Evolutionary conservation across 2,797 vertebrate genomes (phyloP).

Genomic region (Petrocephalus sullivani): DNA sequence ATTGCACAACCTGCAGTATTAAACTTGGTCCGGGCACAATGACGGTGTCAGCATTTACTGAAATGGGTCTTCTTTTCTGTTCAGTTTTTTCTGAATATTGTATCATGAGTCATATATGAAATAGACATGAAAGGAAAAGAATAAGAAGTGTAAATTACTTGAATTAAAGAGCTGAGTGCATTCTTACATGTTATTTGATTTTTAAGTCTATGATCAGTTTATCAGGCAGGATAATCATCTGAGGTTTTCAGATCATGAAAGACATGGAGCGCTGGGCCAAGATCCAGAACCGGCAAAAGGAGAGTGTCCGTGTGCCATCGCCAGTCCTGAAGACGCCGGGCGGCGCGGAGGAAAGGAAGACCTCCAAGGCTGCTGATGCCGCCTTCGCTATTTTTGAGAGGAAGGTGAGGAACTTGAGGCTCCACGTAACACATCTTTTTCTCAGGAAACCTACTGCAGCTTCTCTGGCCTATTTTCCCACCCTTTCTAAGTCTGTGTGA

Average conservation of each 20-base stretch:
- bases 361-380: slow-evolving; percentile 70
- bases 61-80: neutral
- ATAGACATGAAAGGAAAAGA: neutral
- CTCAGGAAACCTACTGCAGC: neutral
- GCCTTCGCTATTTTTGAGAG: slow-evolving; percentile 71
- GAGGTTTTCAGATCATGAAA: slow-evolving; percentile 68
- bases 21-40: neutral
- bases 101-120: neutral
- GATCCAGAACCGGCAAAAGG: slow-evolving; percentile 75
- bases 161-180: neutral
- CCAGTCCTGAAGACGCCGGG: slow-evolving; percentile 52
- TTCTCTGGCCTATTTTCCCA: neutral
- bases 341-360: slow-evolving; percentile 53
- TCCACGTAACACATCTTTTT: neutral
- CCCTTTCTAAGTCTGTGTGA: neutral
- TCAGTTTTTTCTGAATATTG: neutral
- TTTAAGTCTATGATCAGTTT: neutral
- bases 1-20: neutral
- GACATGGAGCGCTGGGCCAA: slow-evolving; percentile 81
- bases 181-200: neutral
- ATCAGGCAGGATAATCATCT: neutral
- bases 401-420: slow-evolving; percentile 36
- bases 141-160: neutral
- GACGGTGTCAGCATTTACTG: neutral
- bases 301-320: slow-evolving; percentile 59